phyloP scores from a whole-genome alignment of 2,888 invertebrate genomes.

The Tetropium fuscum region DNA sequence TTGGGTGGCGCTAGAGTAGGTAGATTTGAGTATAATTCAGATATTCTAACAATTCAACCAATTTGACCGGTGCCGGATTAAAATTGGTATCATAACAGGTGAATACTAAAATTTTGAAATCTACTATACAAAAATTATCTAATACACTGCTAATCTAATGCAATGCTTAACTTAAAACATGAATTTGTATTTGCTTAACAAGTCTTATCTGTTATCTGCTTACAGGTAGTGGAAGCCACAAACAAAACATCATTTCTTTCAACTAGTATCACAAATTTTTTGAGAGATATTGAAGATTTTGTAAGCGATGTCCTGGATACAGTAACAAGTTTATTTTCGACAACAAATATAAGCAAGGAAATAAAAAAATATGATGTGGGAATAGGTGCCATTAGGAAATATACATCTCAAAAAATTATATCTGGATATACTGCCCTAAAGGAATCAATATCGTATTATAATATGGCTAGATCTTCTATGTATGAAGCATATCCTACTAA shows the following conservation, averaged over 20 bases:
- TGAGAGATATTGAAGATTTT: slow-evolving; percentile 36
- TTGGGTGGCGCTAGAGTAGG: too few relatives aligned
- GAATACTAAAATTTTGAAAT: too few relatives aligned
- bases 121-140: too few relatives aligned
- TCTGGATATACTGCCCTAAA: slow-evolving; percentile 35
- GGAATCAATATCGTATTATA: slow-evolving; percentile 34
- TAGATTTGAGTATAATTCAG: too few relatives aligned
- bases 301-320: slow-evolving; percentile 37
- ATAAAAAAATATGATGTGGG: slow-evolving; percentile 36
- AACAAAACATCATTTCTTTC: slow-evolving; percentile 13
- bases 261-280: slow-evolving; percentile 27
- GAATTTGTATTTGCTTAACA: too few relatives aligned
- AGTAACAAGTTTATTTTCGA: slow-evolving; percentile 33
- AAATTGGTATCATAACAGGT: too few relatives aligned
- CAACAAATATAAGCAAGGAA: slow-evolving; percentile 20
- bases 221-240: slow-evolving; percentile 32
- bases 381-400: slow-evolving; percentile 33
- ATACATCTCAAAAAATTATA: slow-evolving; percentile 36
- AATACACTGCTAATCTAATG: too few relatives aligned
- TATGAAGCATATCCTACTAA: slow-evolving; percentile 15
- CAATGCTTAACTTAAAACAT: too few relatives aligned
- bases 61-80: too few relatives aligned
- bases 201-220: too few relatives aligned
- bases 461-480: slow-evolving; percentile 30
- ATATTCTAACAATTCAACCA: too few relatives aligned